Evolutionary conservation across 2,888 invertebrate species (phyloP).

Genomic region (Calliopum simillimum): DNA sequence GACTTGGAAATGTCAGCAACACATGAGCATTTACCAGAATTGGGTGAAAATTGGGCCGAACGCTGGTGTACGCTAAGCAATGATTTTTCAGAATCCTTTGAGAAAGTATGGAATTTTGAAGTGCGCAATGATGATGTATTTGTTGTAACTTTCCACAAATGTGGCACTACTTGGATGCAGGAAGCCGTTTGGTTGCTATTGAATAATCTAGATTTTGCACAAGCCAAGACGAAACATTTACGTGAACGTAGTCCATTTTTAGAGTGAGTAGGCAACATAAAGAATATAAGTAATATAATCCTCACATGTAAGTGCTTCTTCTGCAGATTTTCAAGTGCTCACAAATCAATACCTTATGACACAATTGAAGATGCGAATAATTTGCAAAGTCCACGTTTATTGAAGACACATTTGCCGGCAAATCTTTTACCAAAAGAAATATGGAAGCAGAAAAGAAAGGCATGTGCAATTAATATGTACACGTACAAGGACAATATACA

Average conservation of each 20-base stretch:
- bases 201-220: constrained; percentile 50
- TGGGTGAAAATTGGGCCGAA: constrained; percentile 35
- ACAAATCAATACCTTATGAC: too few species aligned
- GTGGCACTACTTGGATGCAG: too few species aligned
- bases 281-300: too few species aligned
- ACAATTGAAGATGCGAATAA: constrained; percentile 8
- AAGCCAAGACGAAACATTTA: constrained; percentile 39
- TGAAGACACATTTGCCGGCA: constrained; percentile 53
- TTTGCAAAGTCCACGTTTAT: constrained; percentile 45
- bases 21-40: not conserved
- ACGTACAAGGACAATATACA: too few species aligned
- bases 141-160: constrained; percentile 48
- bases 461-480: too few species aligned
- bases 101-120: constrained; percentile 45
- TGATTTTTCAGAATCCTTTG: not conserved
- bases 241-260: constrained; percentile 34
- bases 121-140: constrained; percentile 49
- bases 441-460: too few species aligned
- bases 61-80: constrained; percentile 45
- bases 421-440: constrained; percentile 49
- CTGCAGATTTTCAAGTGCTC: too few species aligned
- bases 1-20: not conserved
- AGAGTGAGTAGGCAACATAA: constrained; percentile 49
- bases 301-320: too few species aligned
- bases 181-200: too few species aligned